Evolutionary conservation across 2,888 invertebrate species (phyloP), one percentile per base, ranked within the genome.

Genomic region (Rhopalosiphum nymphaeae): DNA sequence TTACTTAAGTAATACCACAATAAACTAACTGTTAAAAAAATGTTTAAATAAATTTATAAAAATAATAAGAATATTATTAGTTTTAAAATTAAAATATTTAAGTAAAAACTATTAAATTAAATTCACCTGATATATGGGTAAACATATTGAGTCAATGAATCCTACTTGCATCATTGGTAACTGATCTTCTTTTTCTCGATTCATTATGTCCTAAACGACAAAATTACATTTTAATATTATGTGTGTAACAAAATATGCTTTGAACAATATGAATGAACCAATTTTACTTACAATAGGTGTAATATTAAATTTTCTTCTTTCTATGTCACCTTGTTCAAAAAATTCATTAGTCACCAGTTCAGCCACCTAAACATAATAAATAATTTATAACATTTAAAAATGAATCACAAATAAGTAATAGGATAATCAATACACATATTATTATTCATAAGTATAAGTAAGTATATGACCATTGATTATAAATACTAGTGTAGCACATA

Each of bases 111-210:
- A 10, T 25, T 42, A 4, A 57, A 7, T 88, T 42, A 21, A 89
- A 95, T 95, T 96, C 96, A 99, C 98, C 97, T 98, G 98, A 96
- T 99, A 99, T 95, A 99, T 98, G 94, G 99, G 99, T 95, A 98
- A 96, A 96, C 99, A 99, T 95, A 99, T 98, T 78, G 98, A 98
- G 96, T 99, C 99, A 95, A 99, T 99, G 96, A 99, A 99, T 95
- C 98, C 98, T 95, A 99, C 98, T 97, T 99, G 99, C 99, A 99
- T 99, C 95, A 98, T 97, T 78, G 99, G 99, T 95, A 99, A 96
- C 96, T 99, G 98, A 95, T 98, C 98, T 96, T 98, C 98, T 96
- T 99, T 99, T 95, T 98, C 98, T 95, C 99, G 97, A 96, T 99
- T 98, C 99, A 99, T 99, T 96, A 99, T 97, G 96, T 98, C 98